Conservation (phyloP, 1,140 invertebrate genomes). For the Amphibalanus amphitrite region DNA sequence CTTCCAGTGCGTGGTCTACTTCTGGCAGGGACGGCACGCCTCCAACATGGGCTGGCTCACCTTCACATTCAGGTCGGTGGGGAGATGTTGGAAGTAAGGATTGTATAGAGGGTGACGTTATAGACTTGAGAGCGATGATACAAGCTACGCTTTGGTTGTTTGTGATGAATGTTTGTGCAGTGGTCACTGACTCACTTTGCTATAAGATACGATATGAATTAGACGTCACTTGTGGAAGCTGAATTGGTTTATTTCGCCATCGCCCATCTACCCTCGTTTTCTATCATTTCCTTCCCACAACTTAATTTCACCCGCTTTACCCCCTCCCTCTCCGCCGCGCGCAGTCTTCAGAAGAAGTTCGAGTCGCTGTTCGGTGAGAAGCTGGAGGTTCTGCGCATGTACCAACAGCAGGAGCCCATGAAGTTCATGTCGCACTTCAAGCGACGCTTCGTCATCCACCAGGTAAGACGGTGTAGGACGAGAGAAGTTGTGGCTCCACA, state of each 20-base stretch:
- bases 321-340: slow-evolving; percentile 16
- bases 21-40: slow-evolving; percentile 96
- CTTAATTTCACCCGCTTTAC: slow-evolving; percentile 6
- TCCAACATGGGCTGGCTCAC: slow-evolving; percentile 99
- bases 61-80: slow-evolving; percentile 59
- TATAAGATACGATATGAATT: too few relatives aligned
- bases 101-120: too few relatives aligned
- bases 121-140: too few relatives aligned
- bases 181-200: too few relatives aligned
- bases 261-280: too few relatives aligned
- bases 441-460: slow-evolving; percentile 80
- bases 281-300: too few relatives aligned
- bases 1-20: slow-evolving; percentile 93
- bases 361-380: slow-evolving; percentile 87
- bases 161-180: too few relatives aligned
- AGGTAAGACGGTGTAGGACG: slow-evolving; percentile 43
- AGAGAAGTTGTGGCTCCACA: too few relatives aligned
- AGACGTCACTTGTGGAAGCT: too few relatives aligned
- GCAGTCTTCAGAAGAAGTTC: slow-evolving; percentile 88
- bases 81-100: too few relatives aligned
- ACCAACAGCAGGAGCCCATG: slow-evolving; percentile 96
- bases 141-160: too few relatives aligned
- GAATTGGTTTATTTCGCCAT: too few relatives aligned
- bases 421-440: slow-evolving; percentile 99
- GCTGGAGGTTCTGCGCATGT: slow-evolving; percentile 89